Base-by-base conservation (phyloP, 2,797 vertebrate species). In the Coranthus polyacanthus region DNA sequence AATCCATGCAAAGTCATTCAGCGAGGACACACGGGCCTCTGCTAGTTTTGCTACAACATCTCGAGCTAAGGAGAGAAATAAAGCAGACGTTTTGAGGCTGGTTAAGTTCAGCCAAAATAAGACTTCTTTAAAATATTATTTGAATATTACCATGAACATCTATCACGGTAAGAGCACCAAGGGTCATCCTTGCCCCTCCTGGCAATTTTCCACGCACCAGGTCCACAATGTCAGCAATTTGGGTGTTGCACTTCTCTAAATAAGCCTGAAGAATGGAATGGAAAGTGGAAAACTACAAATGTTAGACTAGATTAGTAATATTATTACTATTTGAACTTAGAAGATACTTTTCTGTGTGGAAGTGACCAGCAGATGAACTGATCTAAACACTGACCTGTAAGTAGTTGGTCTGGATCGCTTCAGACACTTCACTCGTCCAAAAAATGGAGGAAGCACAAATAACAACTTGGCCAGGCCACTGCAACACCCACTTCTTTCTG, bases 391-490 rank as follows among this genome's bases (percentile, higher is more conserved):
- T 93, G 88, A 98, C 97, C 20, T 12, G 68, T 41, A 98, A 86
- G 26, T 92, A 65, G 69, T 94, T 94, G 61, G 81, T 89, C 9
- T 60, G 68, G 78, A 98, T 95, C 61, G 96, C 95, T 49, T 95
- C 86, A 44, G 95, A 95, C 8, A 98, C 96, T 86, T 97, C 95
- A 63, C 90, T 88, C 43, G 97, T 98, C 97, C 96, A 98, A 88
- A 94, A 96, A 75, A 98, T 95, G 68, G 94, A 96, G 15, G 96
- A 99, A 39, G 95, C 95, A 64, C 96, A 98, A 81, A 98, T 96
- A 12, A 98, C 94, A n/a, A 97, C 94, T 87, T 99, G 97, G 38
- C 97, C 96, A 21, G 95, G 95, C 96, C 97, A 98, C 81, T 95
- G 92, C 77, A 98, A 89, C 17, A 99, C 97, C 97, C 96, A 98